A percentile compares a stretch with the other conserved stretches of the same genome.
phyloP scores from a whole-genome alignment of 2,797 vertebrate species.

The Triplophysa bombifrons region DNA sequence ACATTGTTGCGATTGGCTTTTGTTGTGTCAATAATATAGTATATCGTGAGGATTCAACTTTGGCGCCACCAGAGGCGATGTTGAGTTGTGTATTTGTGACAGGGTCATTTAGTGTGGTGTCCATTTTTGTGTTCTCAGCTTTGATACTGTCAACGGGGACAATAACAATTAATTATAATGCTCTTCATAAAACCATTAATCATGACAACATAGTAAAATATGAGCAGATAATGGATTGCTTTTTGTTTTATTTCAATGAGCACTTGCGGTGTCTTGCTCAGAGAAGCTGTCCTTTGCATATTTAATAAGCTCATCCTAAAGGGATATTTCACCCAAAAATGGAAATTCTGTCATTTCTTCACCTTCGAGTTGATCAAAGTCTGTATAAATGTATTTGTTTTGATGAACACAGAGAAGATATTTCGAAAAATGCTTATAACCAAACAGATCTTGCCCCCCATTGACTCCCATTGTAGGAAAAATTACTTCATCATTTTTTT shows the following conservation, averaged over 20 bases:
- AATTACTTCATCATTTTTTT: too few species aligned
- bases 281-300: neutral
- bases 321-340: too few species aligned
- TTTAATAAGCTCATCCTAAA: slow-evolving; percentile 16
- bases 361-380: too few species aligned
- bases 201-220: neutral
- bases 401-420: too few species aligned
- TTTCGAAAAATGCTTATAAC: too few species aligned
- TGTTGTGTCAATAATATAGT: slow-evolving; percentile 56
- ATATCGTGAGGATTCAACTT: slow-evolving; percentile 22
- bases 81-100: slow-evolving; percentile 33
- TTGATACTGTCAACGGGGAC: neutral
- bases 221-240: neutral
- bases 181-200: neutral
- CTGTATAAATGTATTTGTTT: too few species aligned
- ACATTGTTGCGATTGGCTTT: slow-evolving; percentile 65
- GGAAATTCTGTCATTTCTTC: too few species aligned
- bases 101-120: neutral
- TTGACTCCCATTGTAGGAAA: too few species aligned
- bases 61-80: slow-evolving; percentile 57
- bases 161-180: neutral
- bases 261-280: neutral
- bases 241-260: neutral
- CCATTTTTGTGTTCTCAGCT: neutral
- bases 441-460: too few species aligned